Evolutionary conservation across 2,797 vertebrate genomes (phyloP).

Genomic region (Thamnophis elegans): DNA sequence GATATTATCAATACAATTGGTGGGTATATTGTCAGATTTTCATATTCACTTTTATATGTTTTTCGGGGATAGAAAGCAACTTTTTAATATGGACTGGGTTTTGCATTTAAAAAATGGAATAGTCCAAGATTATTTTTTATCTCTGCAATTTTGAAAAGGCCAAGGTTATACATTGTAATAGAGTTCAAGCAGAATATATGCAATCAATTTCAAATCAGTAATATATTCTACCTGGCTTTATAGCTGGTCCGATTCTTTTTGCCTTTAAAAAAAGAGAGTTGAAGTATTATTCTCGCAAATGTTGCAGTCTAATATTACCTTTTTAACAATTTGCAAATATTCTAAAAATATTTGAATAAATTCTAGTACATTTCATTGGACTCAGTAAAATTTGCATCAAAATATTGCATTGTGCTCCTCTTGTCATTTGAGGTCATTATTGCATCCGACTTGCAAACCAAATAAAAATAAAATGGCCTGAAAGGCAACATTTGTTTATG

Average conservation of each 20-base stretch:
- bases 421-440: not conserved
- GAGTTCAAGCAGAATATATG: not conserved
- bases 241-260: not conserved
- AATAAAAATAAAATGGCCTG: not conserved
- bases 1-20: not conserved
- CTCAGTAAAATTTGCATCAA: not conserved
- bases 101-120: not conserved
- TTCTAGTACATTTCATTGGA: not conserved
- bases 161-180: not conserved
- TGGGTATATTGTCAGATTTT: not conserved
- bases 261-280: not conserved
- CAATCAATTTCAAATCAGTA: not conserved
- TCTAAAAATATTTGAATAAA: not conserved
- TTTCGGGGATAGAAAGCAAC: not conserved
- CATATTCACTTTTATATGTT: not conserved
- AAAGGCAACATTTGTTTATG: not conserved
- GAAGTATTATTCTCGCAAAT: not conserved
- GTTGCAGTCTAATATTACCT: not conserved
- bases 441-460: not conserved
- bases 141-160: not conserved
- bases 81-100: not conserved
- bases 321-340: not conserved
- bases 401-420: not conserved
- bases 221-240: not conserved
- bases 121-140: not conserved